Evolutionary conservation across 2,888 invertebrate species (phyloP).

Genomic region (Lepidocyrtinus sp.): DNA sequence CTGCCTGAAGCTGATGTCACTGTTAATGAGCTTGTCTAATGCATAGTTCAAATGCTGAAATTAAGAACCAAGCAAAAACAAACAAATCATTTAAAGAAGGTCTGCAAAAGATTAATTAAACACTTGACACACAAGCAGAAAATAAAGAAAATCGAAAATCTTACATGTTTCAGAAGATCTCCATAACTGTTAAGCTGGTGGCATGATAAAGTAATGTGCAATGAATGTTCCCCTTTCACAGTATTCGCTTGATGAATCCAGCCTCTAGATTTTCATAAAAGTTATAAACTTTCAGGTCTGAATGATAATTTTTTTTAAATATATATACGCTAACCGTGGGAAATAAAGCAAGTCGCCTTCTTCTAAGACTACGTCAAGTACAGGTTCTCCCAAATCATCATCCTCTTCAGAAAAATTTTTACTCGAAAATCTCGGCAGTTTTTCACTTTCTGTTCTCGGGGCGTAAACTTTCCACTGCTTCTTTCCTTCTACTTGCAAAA

Average conservation of each 20-base stretch:
- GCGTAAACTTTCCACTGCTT: conserved; percentile 95
- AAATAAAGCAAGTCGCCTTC: conserved; percentile 95
- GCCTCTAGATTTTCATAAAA: no score
- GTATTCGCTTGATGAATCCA: conserved; percentile 89
- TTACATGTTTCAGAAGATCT: conserved; percentile 86
- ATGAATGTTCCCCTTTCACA: conserved; percentile 85
- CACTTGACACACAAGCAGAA: no score
- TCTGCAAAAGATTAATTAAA: no score
- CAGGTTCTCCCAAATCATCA: conserved; percentile 83
- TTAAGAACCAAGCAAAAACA: not conserved
- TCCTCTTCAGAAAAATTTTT: conserved; percentile 79
- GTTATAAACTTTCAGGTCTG: no score
- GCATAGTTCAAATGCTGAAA: conserved; percentile 81
- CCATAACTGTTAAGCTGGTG: conserved; percentile 93
- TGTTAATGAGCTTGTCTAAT: conserved; percentile 80
- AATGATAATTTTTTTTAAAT: no score
- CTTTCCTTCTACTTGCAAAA: conserved; percentile 94
- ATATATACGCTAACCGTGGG: no score
- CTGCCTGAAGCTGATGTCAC: conserved; percentile 81
- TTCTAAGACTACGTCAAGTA: conserved; percentile 84
- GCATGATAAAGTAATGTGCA: conserved; percentile 94
- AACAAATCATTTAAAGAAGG: not conserved
- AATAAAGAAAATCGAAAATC: no score
- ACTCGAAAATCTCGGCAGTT: conserved; percentile 87
- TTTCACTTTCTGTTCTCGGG: conserved; percentile 80